Conservation (phyloP, 2,888 invertebrate genomes). For the Lepetodrilus schrolli region DNA sequence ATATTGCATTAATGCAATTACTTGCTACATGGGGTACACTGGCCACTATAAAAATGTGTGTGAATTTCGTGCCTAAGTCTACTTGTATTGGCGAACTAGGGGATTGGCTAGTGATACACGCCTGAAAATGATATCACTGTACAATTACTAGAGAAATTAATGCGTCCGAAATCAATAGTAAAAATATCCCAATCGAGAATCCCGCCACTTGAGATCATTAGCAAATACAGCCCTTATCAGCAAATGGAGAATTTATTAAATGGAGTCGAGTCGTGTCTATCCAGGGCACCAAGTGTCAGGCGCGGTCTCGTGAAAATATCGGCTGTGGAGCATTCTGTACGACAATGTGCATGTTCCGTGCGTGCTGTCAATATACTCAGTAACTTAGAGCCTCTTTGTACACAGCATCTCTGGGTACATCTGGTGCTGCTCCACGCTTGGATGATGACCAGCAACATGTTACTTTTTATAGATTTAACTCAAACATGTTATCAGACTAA, state of each 20-base stretch:
- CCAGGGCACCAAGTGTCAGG: not conserved
- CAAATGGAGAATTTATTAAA: constrained; percentile 20
- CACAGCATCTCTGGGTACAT: too few species aligned
- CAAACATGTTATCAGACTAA: too few species aligned
- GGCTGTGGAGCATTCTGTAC: not conserved
- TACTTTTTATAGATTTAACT: too few species aligned
- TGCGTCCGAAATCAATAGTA: not conserved
- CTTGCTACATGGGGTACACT: not conserved
- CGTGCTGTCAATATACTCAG: not conserved
- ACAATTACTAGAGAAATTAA: constrained; percentile 9
- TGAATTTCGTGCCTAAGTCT: constrained; percentile 10
- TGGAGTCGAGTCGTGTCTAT: not conserved
- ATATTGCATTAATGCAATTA: constrained; percentile 14
- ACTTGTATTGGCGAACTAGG: not conserved
- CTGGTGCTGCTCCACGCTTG: too few species aligned
- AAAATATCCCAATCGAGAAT: not conserved
- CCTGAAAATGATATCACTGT: not conserved
- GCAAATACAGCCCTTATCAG: constrained; percentile 2
- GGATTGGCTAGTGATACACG: not conserved
- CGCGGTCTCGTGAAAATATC: not conserved
- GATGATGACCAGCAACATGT: too few species aligned
- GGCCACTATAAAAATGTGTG: not conserved
- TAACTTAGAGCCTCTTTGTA: too few species aligned
- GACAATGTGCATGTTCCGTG: not conserved
- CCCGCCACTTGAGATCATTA: not conserved